Evolutionary conservation across 2,113 vertebrate genomes (phyloP).

Genomic region (Phalacrocorax pelagicus): DNA sequence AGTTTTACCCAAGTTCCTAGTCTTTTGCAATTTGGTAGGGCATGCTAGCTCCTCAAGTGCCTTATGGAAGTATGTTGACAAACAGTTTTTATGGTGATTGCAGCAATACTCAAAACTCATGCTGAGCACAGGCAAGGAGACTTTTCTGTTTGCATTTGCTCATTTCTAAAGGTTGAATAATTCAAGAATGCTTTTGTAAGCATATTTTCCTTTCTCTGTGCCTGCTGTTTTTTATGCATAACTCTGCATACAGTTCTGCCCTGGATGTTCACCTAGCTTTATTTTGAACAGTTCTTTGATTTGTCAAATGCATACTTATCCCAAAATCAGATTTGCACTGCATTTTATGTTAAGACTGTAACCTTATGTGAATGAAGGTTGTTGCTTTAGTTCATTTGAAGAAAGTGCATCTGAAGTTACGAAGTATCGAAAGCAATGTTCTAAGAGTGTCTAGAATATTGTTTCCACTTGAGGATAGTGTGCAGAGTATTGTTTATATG

Average conservation of each 20-base stretch:
- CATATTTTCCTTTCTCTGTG: neutral
- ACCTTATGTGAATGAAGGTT: neutral
- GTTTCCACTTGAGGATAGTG: neutral
- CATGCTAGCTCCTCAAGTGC: neutral
- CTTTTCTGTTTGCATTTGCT: neutral
- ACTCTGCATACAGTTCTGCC: neutral
- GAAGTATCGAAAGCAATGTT: neutral
- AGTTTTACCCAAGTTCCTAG: too few relatives aligned
- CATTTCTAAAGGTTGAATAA: neutral
- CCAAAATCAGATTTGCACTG: neutral
- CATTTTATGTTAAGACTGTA: neutral
- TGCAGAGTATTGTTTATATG: neutral
- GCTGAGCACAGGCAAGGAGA: neutral
- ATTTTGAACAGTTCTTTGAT: neutral
- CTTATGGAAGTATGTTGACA: neutral
- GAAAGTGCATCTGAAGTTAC: neutral
- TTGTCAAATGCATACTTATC: neutral
- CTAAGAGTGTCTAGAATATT: neutral
- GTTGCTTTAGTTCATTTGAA: neutral
- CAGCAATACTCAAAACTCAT: neutral
- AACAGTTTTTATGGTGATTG: neutral
- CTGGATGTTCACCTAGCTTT: neutral
- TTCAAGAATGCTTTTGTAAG: neutral
- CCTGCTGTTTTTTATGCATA: neutral
- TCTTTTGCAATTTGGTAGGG: neutral